Conservation (phyloP, 2,888 invertebrate genomes). For the Macrophya alboannulata region DNA sequence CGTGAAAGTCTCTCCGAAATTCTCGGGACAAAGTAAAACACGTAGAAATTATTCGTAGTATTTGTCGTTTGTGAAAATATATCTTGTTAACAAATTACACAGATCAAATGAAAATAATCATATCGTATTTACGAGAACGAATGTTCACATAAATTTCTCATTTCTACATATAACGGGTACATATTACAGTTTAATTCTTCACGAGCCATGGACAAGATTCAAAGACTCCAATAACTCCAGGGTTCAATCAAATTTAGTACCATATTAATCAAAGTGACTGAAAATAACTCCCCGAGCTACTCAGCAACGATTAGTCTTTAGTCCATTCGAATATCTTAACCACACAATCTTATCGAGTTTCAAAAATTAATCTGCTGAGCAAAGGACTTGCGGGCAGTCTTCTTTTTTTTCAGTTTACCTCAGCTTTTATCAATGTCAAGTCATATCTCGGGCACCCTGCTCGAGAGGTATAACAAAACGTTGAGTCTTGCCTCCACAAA, state of each 20-base stretch:
- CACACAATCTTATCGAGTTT: neutral
- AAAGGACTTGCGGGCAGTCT: neutral
- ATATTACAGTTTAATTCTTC: constrained; percentile 15
- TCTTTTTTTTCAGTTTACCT: neutral
- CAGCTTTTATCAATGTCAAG: constrained; percentile 17
- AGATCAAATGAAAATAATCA: neutral
- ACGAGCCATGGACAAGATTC: neutral
- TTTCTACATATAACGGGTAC: neutral
- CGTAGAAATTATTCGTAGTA: neutral
- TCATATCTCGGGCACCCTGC: neutral
- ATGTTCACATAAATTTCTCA: neutral
- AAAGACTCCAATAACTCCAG: neutral
- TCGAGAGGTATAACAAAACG: constrained; percentile 21
- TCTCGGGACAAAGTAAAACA: neutral
- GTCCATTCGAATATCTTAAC: neutral
- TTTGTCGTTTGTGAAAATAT: neutral
- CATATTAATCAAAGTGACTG: neutral
- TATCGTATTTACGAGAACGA: neutral
- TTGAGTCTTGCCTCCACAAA: constrained; percentile 23
- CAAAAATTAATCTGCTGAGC: constrained; percentile 20
- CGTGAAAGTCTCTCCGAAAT: neutral
- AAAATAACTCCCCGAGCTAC: neutral
- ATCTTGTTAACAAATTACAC: neutral
- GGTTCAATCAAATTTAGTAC: neutral
- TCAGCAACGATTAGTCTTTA: neutral